Evolutionary conservation across 2,797 vertebrate genomes (phyloP), one percentile per base, ranked within the genome.

Genomic region (Tangara arthus): DNA sequence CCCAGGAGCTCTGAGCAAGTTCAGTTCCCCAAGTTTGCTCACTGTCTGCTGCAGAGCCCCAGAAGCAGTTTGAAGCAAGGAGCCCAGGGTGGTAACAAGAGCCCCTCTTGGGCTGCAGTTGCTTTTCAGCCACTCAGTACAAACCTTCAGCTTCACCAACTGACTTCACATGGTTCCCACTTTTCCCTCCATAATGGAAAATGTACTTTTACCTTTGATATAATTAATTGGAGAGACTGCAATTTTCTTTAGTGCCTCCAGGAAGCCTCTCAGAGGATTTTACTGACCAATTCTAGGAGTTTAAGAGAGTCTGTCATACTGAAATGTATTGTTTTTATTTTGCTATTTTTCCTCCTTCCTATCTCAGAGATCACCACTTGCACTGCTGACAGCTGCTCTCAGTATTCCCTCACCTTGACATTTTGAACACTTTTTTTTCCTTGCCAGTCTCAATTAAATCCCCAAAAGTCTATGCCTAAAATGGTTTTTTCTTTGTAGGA

Each of bases 91-190:
- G 35, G 26, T 3, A 42, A 35, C 52, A 7, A 22, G 37, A 19
- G 0, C 26, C 35, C 6, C 32, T 42, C 52, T 15, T 18, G 21
- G 32, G 35, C 35, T 57, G 69, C 52, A 41, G 13, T 3, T 41
- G 52, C 44, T 35, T 32, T 37, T 37, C 44, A 50, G 7, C 22
- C 12, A 12, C 11, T 21, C 3, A 10, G 6, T 7, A 35, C 17
- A 60, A 52, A 52, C 9, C 18, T 69, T 60, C 60, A 60, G 6
- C 47, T 83, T 52, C 44, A 47, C 8, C 20, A 66, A 12, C n/a
- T 10, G 5, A 30, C 30, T 49, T 61, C 13, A 57, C 3, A 3
- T 0, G 27, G 21, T 4, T 65, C n/a, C 60, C 61, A 1, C 27
- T 71, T 66, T 46, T 26, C 30, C 20, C 19, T 65, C 13, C 2